Conservation (phyloP, 53 echinoderm and acorn worm genomes). For the Astropecten irregularis region DNA sequence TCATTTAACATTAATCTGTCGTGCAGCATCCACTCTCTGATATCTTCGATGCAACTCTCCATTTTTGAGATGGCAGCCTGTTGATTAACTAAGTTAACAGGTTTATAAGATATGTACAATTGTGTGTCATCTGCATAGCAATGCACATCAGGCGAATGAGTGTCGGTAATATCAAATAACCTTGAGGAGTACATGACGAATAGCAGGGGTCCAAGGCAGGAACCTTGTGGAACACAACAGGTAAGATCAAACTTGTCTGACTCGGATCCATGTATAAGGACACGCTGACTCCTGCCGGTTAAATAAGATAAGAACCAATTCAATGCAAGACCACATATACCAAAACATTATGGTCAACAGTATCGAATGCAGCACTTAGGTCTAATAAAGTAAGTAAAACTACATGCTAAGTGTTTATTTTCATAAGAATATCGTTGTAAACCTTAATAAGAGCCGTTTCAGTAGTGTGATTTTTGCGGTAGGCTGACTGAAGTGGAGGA, state of each 20-base stretch:
- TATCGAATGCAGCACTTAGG: too few relatives aligned
- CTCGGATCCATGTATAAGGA: too few relatives aligned
- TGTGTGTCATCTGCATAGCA: constrained; percentile 6
- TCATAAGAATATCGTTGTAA: neutral
- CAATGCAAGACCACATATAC: too few relatives aligned
- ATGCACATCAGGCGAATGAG: neutral
- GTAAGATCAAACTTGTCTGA: too few relatives aligned
- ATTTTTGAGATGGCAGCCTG: neutral
- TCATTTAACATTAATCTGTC: neutral
- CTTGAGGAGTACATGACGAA: neutral
- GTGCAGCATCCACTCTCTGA: neutral
- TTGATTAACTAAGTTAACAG: neutral
- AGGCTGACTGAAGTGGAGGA: too few relatives aligned
- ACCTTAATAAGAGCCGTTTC: neutral
- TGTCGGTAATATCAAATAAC: neutral
- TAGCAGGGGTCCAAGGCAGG: too few relatives aligned
- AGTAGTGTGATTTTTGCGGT: neutral
- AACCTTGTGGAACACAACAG: too few relatives aligned
- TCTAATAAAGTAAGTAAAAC: too few relatives aligned
- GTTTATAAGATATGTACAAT: too few relatives aligned
- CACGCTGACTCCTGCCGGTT: too few relatives aligned
- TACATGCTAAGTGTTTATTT: constrained; percentile 26
- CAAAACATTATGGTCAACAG: neutral
- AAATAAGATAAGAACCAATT: too few relatives aligned
- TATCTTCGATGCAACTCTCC: neutral